phyloP scores from a whole-genome alignment of 2,797 vertebrate genomes.

The Gephyroberyx darwinii region DNA sequence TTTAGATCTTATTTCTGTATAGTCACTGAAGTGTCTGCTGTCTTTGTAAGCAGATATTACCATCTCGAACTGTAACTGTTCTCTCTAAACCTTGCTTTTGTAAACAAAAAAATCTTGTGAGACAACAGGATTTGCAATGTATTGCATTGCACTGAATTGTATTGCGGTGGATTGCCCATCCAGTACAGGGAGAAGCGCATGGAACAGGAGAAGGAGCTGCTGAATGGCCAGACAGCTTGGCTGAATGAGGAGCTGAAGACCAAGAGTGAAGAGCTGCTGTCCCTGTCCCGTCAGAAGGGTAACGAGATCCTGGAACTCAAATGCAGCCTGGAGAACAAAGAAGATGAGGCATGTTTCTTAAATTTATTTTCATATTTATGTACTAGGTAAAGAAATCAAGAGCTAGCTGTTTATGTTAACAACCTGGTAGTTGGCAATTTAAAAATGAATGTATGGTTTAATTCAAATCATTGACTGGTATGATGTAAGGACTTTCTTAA shows the following conservation, averaged over 20 bases:
- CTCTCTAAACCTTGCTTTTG: too few species aligned
- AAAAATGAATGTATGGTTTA: background rate
- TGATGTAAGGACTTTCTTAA: too few species aligned
- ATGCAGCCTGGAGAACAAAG: constrained; percentile 91
- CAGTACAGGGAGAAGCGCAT: constrained; percentile 95
- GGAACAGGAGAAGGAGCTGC: constrained; percentile 95
- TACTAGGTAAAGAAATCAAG: background rate
- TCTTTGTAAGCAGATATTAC: too few species aligned
- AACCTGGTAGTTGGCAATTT: background rate
- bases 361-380: background rate
- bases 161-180: constrained; percentile 5
- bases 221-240: constrained; percentile 90
- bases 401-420: background rate
- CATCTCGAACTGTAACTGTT: too few species aligned
- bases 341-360: constrained; percentile 86
- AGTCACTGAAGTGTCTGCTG: too few species aligned
- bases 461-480: too few species aligned
- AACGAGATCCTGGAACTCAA: constrained; percentile 93
- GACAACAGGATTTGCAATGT: too few species aligned
- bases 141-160: background rate
- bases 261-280: constrained; percentile 93
- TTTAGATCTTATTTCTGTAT: background rate
- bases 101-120: background rate
- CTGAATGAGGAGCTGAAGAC: constrained; percentile 90
- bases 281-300: constrained; percentile 90